phyloP scores from a whole-genome alignment of 2,113 vertebrate genomes.

The Rhynchopsitta pachyrhyncha region DNA sequence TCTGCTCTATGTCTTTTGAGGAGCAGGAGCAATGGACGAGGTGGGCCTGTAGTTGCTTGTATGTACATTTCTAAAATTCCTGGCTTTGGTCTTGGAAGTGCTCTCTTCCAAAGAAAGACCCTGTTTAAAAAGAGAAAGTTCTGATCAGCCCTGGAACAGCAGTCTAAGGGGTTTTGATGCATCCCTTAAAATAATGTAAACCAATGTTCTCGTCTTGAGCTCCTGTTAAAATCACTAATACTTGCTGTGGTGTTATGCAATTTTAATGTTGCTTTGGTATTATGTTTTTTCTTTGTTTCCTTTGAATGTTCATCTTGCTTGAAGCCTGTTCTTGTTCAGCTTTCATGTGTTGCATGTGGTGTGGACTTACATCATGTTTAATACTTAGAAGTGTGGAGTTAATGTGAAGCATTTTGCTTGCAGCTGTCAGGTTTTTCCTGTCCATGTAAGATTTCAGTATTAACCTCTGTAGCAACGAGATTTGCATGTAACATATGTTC shows the following conservation, averaged over 20 bases:
- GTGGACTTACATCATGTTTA: neutral
- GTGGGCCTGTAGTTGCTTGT: neutral
- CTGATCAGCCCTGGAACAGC: neutral
- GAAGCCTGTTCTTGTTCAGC: neutral
- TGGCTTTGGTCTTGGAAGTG: neutral
- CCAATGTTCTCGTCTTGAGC: neutral
- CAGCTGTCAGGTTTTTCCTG: neutral
- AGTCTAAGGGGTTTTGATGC: neutral
- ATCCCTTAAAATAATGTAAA: neutral
- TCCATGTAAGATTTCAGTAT: neutral
- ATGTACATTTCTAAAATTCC: neutral
- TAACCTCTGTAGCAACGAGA: neutral
- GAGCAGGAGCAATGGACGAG: neutral
- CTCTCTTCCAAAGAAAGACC: neutral
- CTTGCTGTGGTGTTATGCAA: neutral
- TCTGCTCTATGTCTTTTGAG: neutral
- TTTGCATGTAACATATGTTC: neutral
- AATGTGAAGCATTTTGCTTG: neutral
- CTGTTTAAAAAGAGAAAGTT: neutral
- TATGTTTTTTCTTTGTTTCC: neutral
- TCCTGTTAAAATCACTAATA: neutral
- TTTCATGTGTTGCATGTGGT: accelerated
- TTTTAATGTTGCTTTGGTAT: neutral
- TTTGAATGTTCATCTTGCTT: neutral
- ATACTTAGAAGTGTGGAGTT: neutral